Base-by-base conservation (phyloP, 2,113 vertebrate species). In the Malurus elegans region DNA sequence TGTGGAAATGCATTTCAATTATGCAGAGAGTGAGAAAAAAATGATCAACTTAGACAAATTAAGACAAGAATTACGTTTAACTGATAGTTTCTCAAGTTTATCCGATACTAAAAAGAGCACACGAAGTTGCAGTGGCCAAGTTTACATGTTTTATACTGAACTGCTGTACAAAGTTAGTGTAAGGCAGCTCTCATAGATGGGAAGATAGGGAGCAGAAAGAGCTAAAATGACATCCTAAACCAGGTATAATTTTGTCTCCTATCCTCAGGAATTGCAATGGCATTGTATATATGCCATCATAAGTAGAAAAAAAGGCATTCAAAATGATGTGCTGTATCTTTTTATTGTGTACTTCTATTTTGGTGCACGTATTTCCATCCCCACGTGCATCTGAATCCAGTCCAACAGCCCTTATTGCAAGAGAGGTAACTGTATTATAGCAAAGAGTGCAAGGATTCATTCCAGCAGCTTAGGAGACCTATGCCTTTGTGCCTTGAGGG, bases 381-480 rank as follows among this genome's bases (percentile, higher is more conserved):
- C 34, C 64, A 57, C 9, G 15, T 1, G n/a, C 8, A 79, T 53
- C 44, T 75, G 62, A 79, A 71, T 7, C 42, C 15, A 70, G 36
- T 21, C 36, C 53, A 86, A 34, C 12, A 36, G 31, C 3, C n/a
- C 58, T 85, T 51, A 62, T 1, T 58, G 72, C 56, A 50, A 50
- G 50, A 70, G 64, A 26, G 0, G 0, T 13, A 91, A 51, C 60
- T 40, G 2, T 28, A 58, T 76, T 58, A 53, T 5, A 84, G 6
- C 16, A 34, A 80, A 48, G 60, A 66, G 58, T 14, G 18, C 42
- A 71, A 66, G 29, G 56, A 81, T 71, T 89, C 60, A 51, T 62
- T 80, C 60, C 60, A 78, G 76, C 87, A 81, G 73, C 44, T 76
- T 78, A 78, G 51, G 42, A 93, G 23, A 74, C 65, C 79, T 65